Evolutionary conservation across 2,797 vertebrate genomes (phyloP), one percentile per base, ranked within the genome.

Genomic region (Thalassophryne amazonica): DNA sequence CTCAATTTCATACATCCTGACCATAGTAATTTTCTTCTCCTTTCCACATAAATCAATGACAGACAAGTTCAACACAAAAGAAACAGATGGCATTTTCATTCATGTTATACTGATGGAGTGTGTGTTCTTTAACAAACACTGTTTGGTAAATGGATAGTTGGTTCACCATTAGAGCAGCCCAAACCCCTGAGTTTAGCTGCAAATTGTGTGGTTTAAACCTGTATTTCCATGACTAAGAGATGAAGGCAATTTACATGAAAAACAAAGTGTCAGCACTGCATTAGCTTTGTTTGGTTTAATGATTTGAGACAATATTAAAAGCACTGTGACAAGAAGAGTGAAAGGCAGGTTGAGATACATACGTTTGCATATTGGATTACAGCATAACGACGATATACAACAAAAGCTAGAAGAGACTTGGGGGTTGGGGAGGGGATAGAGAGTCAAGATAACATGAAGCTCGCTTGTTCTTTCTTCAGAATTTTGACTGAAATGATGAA

Each of bases 1-100:
- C 78, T 87, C 81, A 78, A 84, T 87, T 87, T 86, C 83, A 84
- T 87, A 84, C 77, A 84, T 79, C 77, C 74, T 83, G 78, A 76
- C 76, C 78, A 69, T 75, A 72, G 60, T 78, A 64, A 85, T 83
- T 84, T 71, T 80, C 45, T 71, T 39, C 47, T 66, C 72, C 73
- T 82, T 79, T 78, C 49, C 53, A 74, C 68, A 83, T 80, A 71
- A 81, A 86, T 88, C 84, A 88, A 70, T 77, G 80, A 76, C 75
- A 80, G 64, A 61, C 58, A 59, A 38, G 63, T 73, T 60, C 52
- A 65, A 66, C 59, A 62, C 36, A 40, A 60, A 42, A 24, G 41
- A 60, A 63, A 68, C 12, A 46, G 54, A 47, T 19, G 28, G 21
- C 31, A 31, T 27, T 41, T 64, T 57, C 37, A 55, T 20, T 62